Base-by-base conservation (phyloP, 2,113 vertebrate species). In the Poeciliopsis retropinna region DNA sequence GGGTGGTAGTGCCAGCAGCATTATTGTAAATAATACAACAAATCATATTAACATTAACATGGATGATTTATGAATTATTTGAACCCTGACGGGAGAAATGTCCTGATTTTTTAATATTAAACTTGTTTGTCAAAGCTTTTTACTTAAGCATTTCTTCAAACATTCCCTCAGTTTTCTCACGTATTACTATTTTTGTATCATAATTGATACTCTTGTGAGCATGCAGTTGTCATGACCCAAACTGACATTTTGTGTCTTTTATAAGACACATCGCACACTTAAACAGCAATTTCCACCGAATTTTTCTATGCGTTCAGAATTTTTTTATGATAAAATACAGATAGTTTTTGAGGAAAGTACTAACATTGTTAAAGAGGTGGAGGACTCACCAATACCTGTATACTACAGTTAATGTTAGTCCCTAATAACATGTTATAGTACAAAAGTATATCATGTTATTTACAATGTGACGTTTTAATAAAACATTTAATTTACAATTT, bases 401-500 rank as follows among this genome's bases (percentile, higher is more conserved):
- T 22, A 54, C 47, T 19, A 25, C 15, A 7, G 17, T 54, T 25
- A 7, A 8, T 19, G 1, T 54, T 25, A 54, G 5, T 57, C 22
- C 9, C 25, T 57, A 57, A 57, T 57, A 10, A 25, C 1, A 57
- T 3, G 25, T 7, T n/a, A 3, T 57, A 25, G 25, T 57, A 57
- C 8, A 9, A n/a, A 57, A 57, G 6, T 57, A 25, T 22, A 57
- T 10, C 8, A n/a, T 8, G 10, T n/a, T 57, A 63, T 22, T 9
- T 0, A 31, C 30, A 63, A 15, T 8, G 51, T 57, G 17, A 63
- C 6, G 10, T 72, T 75, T 80, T 30, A 63, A n/a, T 73, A 31
- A 79, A 76, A 75, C 15, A 31, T 39, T 90, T 91, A 88, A 91
- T 92, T 91, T 89, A 90, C 85, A 92, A 44, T 63, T 69, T 37